Conservation (phyloP, 2,113 vertebrate species). For the Octodon degus region DNA sequence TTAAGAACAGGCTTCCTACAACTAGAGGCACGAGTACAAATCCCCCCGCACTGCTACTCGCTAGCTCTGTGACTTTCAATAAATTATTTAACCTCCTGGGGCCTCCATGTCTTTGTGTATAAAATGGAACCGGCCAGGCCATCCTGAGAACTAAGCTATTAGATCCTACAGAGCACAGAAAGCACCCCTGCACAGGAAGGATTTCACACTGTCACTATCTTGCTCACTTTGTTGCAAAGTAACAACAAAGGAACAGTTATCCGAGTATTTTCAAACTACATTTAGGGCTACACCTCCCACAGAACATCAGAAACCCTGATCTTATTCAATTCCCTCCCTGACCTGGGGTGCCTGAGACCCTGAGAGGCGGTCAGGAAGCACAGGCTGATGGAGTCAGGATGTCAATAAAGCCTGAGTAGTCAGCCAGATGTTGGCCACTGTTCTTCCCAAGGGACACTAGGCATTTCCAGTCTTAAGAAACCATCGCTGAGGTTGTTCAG, state of each 20-base stretch:
- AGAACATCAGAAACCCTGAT: conserved; percentile 23
- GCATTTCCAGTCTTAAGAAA: conserved; percentile 10
- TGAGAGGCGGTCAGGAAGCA: neutral
- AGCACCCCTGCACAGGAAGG: neutral
- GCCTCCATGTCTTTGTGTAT: neutral
- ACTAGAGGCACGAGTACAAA: neutral
- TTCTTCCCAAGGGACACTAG: neutral
- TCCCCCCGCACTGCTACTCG: neutral
- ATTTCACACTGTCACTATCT: too few relatives aligned
- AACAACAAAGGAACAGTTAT: neutral
- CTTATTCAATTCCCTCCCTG: neutral
- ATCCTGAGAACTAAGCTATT: neutral
- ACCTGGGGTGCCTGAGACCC: neutral
- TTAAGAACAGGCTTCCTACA: neutral
- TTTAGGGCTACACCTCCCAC: neutral
- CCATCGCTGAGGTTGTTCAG: neutral
- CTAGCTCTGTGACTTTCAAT: neutral
- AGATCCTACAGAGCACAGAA: neutral
- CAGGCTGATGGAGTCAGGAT: neutral
- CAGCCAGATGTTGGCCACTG: conserved; percentile 35
- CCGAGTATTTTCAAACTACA: neutral
- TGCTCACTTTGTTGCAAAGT: neutral
- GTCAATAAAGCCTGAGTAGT: conserved; percentile 36
- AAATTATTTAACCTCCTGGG: neutral
- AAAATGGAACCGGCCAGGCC: neutral